Conservation (phyloP, 2,797 vertebrate species). For the Rhynchotus rufescens region DNA sequence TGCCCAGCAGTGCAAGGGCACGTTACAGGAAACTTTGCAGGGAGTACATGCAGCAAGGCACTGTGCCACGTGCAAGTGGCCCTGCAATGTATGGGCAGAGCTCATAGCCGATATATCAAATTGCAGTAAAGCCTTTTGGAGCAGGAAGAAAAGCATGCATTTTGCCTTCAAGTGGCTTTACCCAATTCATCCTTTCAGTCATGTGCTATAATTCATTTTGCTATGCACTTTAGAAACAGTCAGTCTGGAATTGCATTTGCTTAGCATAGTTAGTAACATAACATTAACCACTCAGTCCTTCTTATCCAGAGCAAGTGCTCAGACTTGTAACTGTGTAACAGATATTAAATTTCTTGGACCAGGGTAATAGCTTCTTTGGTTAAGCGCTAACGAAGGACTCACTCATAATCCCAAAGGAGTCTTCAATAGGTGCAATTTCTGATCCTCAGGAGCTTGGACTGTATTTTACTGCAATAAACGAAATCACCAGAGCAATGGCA, state of each 20-base stretch:
- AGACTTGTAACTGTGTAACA: not conserved
- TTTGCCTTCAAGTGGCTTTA: constrained; percentile 22
- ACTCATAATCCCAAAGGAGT: not conserved
- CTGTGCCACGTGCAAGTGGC: not conserved
- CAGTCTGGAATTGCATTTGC: not conserved
- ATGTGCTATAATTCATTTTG: not conserved
- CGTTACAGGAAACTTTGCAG: constrained; percentile 10
- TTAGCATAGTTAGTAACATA: not conserved
- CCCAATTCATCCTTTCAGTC: constrained; percentile 1
- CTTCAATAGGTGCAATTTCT: not conserved
- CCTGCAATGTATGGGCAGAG: not conserved
- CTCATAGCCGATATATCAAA: not conserved
- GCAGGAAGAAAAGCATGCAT: not conserved
- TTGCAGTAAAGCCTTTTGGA: not conserved
- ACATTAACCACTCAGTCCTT: not conserved
- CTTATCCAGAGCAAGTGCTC: not conserved
- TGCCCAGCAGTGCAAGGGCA: not conserved
- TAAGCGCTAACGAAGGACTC: accelerated
- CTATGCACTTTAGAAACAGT: not conserved
- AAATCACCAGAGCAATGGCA: not conserved
- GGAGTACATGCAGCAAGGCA: not conserved
- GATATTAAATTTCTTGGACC: not conserved
- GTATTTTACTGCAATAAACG: not conserved
- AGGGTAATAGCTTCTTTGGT: not conserved
- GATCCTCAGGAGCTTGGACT: not conserved